Evolutionary conservation across 1,140 invertebrate genomes (phyloP), one percentile per base, ranked within the genome.

Genomic region (Battus philenor): DNA sequence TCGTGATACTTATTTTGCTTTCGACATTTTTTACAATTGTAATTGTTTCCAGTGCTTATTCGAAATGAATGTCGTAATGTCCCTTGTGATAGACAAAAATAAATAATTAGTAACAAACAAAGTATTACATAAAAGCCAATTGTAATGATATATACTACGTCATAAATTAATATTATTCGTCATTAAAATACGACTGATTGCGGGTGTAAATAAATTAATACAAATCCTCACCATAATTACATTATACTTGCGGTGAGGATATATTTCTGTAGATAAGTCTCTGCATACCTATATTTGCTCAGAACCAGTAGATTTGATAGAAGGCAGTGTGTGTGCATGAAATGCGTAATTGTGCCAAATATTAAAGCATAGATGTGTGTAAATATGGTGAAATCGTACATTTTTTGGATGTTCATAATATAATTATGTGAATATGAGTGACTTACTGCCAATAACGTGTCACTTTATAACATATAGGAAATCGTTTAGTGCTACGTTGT

Each of bases 251-350:
- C 52, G 57, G 58, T 58, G 61, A 70, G 59, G 60, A 49, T 69
- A 61, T 55, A 63, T 70, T 68, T 75, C 60, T 79, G 75, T 83
- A 83, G 79, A 84, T 79, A 75, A 64, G 39, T 68, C 54, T 66
- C 51, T 68, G 77, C 77, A 84, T 84, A 80, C 76, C 80, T 79
- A 81, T 73, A 84, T 81, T 84, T 84, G 77, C 77, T 84, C 80
- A 81, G 77, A 75, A 69, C 47, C 54, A 49, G 63, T 81, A 78
- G 74, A 27, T 7, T 29, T 70, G 47, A 59, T 63, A 50, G 44
- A 54, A 41, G 59, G 64, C 59, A 59, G 56, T 47, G 54, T 72
- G 59, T 62, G 60, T 58, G 72, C 70, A 74, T 74, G 39, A 60
- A 65, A 73, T 64, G 70, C 76, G 59, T 69, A 62, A 63, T 71